Conservation (phyloP, 1,140 invertebrate species). For the Nymphalis io region DNA sequence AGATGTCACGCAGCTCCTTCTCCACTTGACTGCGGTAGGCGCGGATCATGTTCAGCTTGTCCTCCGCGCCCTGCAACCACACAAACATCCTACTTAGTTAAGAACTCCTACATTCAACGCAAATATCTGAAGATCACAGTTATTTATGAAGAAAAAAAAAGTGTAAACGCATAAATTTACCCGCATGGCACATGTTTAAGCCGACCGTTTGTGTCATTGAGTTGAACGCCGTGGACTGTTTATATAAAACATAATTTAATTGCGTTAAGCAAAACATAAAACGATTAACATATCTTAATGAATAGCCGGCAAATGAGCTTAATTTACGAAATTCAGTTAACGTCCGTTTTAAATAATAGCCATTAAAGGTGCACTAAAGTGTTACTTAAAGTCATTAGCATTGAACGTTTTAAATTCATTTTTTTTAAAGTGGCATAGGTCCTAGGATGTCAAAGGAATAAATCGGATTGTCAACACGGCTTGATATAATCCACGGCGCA, state of each 20-base stretch:
- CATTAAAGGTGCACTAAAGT: too few relatives aligned
- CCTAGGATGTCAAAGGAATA: constrained; percentile 2
- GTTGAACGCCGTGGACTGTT: neutral
- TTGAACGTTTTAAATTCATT: neutral
- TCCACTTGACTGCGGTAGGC: constrained; percentile 97
- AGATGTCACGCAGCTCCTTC: constrained; percentile 97
- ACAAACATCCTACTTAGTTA: constrained; percentile 1
- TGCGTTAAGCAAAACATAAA: too few relatives aligned
- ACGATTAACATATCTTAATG: too few relatives aligned
- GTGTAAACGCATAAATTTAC: neutral
- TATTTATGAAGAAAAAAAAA: too few relatives aligned
- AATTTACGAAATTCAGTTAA: neutral
- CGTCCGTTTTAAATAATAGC: too few relatives aligned
- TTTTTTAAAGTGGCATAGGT: neutral
- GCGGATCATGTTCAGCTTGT: constrained; percentile 96
- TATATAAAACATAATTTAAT: neutral
- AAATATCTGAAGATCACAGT: too few relatives aligned
- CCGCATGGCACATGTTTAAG: neutral
- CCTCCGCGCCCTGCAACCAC: constrained; percentile 86
- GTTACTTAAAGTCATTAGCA: neutral
- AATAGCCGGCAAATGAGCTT: too few relatives aligned
- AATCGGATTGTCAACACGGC: constrained; percentile 2
- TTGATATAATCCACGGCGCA: neutral
- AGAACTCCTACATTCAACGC: too few relatives aligned
- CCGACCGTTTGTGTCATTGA: neutral